Evolutionary conservation across 2,113 vertebrate genomes (phyloP).

Genomic region (Silurus meridionalis): DNA sequence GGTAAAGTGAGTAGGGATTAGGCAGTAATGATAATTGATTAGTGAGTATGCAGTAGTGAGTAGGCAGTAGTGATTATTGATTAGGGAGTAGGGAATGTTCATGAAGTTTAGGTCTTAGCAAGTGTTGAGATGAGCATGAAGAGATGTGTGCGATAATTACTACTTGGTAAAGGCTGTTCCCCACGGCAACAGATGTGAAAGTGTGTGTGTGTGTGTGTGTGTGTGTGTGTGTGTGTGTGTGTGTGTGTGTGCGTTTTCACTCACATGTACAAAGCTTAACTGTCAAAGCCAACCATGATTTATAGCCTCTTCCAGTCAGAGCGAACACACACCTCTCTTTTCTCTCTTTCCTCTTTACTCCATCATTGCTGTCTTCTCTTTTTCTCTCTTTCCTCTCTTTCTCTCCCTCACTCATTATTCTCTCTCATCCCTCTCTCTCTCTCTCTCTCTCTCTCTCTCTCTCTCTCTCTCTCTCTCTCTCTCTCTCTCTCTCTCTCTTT

Average conservation of each 20-base stretch:
- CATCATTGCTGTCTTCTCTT: neutral
- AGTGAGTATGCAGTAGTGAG: neutral
- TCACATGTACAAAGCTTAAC: neutral
- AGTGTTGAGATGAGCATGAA: neutral
- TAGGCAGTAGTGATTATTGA: neutral
- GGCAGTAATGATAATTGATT: neutral
- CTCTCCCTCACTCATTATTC: neutral
- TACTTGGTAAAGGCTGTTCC: neutral
- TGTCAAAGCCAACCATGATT: neutral
- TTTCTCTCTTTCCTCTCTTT: neutral
- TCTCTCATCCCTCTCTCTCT: too few relatives aligned
- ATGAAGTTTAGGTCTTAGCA: neutral
- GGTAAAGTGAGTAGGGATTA: neutral
- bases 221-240: neutral
- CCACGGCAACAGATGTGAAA: neutral
- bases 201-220: neutral
- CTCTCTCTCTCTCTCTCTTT: neutral
- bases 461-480: neutral
- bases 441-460: neutral
- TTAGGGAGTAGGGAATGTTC: neutral
- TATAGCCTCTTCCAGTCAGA: neutral
- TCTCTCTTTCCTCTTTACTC: neutral
- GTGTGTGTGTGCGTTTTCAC: neutral
- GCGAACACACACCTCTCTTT: neutral
- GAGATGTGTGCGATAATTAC: constrained; percentile 15